Conservation (phyloP, 23 tunicate species). For the Oikopleura albicans region DNA sequence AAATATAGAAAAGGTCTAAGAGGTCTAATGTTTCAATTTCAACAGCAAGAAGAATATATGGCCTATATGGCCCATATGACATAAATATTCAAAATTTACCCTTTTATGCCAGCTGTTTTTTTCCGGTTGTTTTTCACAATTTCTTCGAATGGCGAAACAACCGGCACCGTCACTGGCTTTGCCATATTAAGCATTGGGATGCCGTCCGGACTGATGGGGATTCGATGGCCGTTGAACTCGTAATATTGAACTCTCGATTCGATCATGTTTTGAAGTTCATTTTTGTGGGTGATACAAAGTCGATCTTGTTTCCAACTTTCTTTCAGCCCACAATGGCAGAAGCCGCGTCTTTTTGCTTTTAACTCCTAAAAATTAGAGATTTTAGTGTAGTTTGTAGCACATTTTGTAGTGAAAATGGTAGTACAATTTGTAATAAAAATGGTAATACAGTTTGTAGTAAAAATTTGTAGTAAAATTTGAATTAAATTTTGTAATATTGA, state of each 20-base stretch:
- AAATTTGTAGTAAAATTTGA: no score
- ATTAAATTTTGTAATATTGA: no score
- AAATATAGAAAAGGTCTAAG: no score
- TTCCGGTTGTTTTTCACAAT: background rate
- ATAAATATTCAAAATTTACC: background rate
- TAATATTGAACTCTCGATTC: constrained; percentile 12
- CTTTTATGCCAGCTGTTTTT: background rate
- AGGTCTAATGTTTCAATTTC: no score
- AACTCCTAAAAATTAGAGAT: no score
- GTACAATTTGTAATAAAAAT: no score
- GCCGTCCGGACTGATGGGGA: constrained; percentile 16
- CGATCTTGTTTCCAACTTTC: constrained; percentile 10
- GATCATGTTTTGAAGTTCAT: background rate
- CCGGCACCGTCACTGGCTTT: background rate
- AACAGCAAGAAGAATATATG: no score
- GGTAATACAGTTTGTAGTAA: no score
- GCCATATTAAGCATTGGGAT: constrained; percentile 14
- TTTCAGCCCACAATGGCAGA: constrained; percentile 6
- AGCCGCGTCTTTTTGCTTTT: background rate
- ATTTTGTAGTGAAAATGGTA: no score
- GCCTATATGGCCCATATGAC: no score
- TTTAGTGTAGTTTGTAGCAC: no score
- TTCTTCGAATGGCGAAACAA: background rate
- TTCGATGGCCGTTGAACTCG: background rate
- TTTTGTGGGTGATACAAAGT: background rate